A percentile compares a stretch with the other conserved stretches of the same genome.
phyloP scores from a whole-genome alignment of 2,888 invertebrate species.

The Rotaria macrura region DNA sequence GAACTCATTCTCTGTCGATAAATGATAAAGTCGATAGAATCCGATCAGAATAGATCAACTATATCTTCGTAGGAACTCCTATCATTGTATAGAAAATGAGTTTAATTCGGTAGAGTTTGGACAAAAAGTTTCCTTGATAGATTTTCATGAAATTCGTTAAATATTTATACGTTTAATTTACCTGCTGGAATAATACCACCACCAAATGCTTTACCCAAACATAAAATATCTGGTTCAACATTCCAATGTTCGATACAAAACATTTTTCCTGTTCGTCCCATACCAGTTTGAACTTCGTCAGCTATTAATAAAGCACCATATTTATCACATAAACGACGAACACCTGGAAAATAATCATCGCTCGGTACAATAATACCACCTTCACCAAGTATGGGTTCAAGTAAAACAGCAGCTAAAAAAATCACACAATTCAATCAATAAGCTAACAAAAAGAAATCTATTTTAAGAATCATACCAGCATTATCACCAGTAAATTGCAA shows the following conservation, averaged over 20 bases:
- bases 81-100: too few species aligned
- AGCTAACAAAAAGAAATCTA: background rate
- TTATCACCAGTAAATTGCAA: background rate
- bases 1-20: too few species aligned
- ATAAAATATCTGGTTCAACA: slow-evolving; percentile 11
- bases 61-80: too few species aligned
- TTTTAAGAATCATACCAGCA: background rate
- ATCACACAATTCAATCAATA: too few species aligned
- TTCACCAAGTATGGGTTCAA: slow-evolving; percentile 10
- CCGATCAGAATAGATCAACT: too few species aligned
- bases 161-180: background rate
- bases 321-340: slow-evolving; percentile 6
- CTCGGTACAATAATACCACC: slow-evolving; percentile 4
- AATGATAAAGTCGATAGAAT: too few species aligned
- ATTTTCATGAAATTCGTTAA: too few species aligned
- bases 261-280: slow-evolving; percentile 19
- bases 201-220: slow-evolving; percentile 15
- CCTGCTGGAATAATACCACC: slow-evolving; percentile 7
- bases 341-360: slow-evolving; percentile 18
- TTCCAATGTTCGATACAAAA: slow-evolving; percentile 14
- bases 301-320: slow-evolving; percentile 15
- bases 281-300: slow-evolving; percentile 20
- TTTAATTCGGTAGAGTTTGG: too few species aligned
- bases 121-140: too few species aligned
- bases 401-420: slow-evolving; percentile 19